phyloP scores from a whole-genome alignment of 1,140 invertebrate species.

The Drosophila elegans region DNA sequence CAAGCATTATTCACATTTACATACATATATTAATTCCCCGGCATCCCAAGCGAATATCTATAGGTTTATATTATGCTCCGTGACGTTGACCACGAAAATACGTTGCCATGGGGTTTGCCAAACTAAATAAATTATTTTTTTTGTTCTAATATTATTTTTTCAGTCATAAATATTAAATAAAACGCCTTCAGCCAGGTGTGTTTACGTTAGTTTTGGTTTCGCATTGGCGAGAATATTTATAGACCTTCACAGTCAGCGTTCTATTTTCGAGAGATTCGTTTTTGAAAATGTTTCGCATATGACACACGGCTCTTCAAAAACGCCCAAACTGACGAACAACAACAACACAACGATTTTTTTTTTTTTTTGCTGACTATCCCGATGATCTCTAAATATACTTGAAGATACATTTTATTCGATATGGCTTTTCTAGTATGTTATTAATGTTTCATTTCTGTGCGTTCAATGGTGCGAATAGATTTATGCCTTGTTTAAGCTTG shows the following conservation, averaged over 20 bases:
- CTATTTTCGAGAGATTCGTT: slow-evolving; percentile 70
- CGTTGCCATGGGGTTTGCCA: slow-evolving; percentile 37
- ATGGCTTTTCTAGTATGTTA: slow-evolving; percentile 47
- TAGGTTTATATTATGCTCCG: slow-evolving; percentile 11
- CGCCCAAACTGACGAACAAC: slow-evolving; percentile 49
- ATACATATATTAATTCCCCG: slow-evolving; percentile 22
- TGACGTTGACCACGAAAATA: slow-evolving; percentile 72
- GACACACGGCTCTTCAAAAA: slow-evolving; percentile 63
- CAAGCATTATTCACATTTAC: slow-evolving; percentile 30
- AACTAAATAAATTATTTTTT: slow-evolving; percentile 34
- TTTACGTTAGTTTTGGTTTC: slow-evolving; percentile 48
- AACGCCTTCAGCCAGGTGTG: slow-evolving; percentile 63
- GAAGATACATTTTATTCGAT: slow-evolving; percentile 31
- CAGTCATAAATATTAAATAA: slow-evolving; percentile 39
- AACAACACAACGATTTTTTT: slow-evolving; percentile 12
- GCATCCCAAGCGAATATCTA: slow-evolving; percentile 18
- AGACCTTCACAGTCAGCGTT: slow-evolving; percentile 67
- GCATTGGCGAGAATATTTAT: slow-evolving; percentile 58
- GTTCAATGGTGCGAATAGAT: slow-evolving; percentile 64
- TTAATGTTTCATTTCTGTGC: slow-evolving; percentile 58
- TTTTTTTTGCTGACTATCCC: slow-evolving; percentile 11
- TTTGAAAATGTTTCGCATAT: slow-evolving; percentile 78
- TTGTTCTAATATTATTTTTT: slow-evolving; percentile 20
- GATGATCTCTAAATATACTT: slow-evolving; percentile 66
- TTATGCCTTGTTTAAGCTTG: slow-evolving; percentile 61